phyloP scores from a whole-genome alignment of 2,113 vertebrate species.

The Scytalopus superciliaris region DNA sequence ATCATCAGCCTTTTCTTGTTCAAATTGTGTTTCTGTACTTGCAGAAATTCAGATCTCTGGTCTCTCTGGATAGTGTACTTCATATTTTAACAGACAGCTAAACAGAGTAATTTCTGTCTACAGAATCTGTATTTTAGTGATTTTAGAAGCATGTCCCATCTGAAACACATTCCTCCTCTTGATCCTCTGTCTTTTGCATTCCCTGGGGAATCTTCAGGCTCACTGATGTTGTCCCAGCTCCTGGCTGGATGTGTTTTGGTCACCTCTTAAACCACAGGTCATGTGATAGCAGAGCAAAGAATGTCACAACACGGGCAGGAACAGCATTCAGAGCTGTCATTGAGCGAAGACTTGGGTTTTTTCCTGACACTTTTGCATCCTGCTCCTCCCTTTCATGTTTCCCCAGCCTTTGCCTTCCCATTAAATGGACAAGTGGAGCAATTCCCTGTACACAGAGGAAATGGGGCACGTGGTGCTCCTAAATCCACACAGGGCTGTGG shows the following conservation, averaged over 20 bases:
- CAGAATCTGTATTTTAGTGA: background rate
- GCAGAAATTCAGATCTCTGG: background rate
- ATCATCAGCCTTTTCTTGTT: background rate
- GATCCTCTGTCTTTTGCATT: background rate
- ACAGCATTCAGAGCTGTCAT: background rate
- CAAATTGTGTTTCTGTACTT: background rate
- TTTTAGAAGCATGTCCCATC: background rate
- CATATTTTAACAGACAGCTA: background rate
- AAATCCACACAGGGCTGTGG: background rate
- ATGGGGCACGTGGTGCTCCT: background rate
- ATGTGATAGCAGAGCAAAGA: background rate
- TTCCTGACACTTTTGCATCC: background rate
- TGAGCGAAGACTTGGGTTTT: background rate
- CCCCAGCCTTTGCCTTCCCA: background rate
- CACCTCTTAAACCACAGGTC: background rate
- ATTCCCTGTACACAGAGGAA: background rate
- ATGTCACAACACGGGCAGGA: background rate
- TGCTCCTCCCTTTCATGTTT: background rate
- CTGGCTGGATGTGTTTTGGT: background rate
- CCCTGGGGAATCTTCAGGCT: background rate
- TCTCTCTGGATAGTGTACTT: background rate
- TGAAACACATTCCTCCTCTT: background rate
- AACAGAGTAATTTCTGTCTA: background rate
- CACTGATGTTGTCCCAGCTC: background rate
- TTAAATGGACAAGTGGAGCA: background rate